Conservation (phyloP, 30 jellyfish, hydroid and myxozoan genomes). For the Chironex yamaguchii region DNA sequence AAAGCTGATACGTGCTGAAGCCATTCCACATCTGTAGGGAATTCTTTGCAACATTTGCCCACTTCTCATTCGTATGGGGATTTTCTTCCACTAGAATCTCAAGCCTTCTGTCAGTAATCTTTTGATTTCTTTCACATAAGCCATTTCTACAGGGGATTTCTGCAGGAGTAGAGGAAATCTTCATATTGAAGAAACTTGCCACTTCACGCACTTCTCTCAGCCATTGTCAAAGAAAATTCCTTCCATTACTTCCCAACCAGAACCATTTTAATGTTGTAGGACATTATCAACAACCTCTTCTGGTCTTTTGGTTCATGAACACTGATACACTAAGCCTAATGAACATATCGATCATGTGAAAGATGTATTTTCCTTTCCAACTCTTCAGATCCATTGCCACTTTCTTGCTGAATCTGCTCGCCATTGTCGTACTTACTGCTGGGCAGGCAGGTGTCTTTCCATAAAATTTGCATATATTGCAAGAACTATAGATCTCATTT, state of each 20-base stretch:
- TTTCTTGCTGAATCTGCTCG: slow-evolving; percentile 41
- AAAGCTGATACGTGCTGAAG: slow-evolving; percentile 45
- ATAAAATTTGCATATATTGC: slow-evolving; percentile 24
- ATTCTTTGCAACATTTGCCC: slow-evolving; percentile 68
- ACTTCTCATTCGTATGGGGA: slow-evolving; percentile 10
- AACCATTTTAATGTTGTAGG: slow-evolving; percentile 3
- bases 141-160: slow-evolving; percentile 65
- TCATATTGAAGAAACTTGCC: not conserved
- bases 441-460: slow-evolving; percentile 37
- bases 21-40: slow-evolving; percentile 54
- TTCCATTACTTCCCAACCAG: slow-evolving; percentile 1
- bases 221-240: slow-evolving; percentile 27
- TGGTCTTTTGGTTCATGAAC: slow-evolving; percentile 21
- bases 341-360: slow-evolving; percentile 9
- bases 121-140: slow-evolving; percentile 28
- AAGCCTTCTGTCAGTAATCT: slow-evolving; percentile 16
- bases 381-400: slow-evolving; percentile 68
- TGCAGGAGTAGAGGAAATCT: slow-evolving; percentile 31
- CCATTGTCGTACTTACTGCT: slow-evolving; percentile 55
- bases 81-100: slow-evolving; percentile 43
- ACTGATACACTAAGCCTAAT: slow-evolving; percentile 31
- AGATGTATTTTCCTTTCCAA: not conserved
- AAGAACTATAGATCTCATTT: not conserved
- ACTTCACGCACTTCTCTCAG: slow-evolving; percentile 17
- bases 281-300: slow-evolving; percentile 12